These are phyloP conservation scores for Yponomeuta malinellus DNA, from an alignment of 2,888 invertebrate species.

Conservation along the genomic window DNA sequence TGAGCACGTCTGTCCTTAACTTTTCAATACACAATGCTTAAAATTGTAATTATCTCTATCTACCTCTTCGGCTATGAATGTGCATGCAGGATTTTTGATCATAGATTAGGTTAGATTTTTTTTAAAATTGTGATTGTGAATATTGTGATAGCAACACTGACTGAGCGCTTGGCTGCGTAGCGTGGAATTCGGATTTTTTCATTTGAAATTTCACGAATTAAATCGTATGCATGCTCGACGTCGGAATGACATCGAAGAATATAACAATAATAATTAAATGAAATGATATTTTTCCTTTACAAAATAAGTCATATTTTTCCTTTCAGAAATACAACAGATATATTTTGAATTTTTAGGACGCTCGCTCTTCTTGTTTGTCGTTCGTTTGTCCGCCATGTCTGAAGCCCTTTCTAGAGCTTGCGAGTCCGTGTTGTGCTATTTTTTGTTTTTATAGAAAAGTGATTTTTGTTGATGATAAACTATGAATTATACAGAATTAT, in stretches of 20 bases:
- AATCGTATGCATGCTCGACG: neutral
- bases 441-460: slow-evolving; percentile 65
- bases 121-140: neutral
- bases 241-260: slow-evolving; percentile 48
- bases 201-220: slow-evolving; percentile 7
- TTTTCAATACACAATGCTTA: too few species aligned
- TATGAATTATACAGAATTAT: slow-evolving; percentile 50
- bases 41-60: too few species aligned
- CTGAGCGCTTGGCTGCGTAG: slow-evolving; percentile 16
- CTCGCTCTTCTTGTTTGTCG: slow-evolving; percentile 43
- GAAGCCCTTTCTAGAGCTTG: slow-evolving; percentile 68
- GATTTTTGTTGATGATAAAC: slow-evolving; percentile 53
- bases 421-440: slow-evolving; percentile 74
- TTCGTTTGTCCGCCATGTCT: slow-evolving; percentile 73
- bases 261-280: slow-evolving; percentile 52
- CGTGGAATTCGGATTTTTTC: neutral
- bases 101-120: neutral
- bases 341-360: slow-evolving; percentile 56
- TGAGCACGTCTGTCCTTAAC: too few species aligned
- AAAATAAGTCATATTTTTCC: slow-evolving; percentile 63
- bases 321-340: slow-evolving; percentile 48
- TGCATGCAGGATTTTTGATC: too few species aligned
- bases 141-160: neutral
- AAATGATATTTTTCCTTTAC: slow-evolving; percentile 43
- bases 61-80: too few species aligned